Conservation (phyloP, 2,888 invertebrate species). For the Melipona beecheii region DNA sequence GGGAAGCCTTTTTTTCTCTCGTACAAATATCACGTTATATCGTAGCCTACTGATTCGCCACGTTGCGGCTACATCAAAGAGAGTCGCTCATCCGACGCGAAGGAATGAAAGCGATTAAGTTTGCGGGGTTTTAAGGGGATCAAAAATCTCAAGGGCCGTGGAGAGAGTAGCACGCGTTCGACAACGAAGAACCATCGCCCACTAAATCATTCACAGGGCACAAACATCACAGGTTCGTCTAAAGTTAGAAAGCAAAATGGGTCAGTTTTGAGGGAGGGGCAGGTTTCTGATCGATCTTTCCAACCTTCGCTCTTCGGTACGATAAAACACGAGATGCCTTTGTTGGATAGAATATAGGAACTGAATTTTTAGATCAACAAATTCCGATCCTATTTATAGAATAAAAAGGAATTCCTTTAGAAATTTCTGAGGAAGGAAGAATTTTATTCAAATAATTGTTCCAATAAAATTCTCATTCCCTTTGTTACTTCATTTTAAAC, state of each 20-base stretch:
- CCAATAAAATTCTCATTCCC: too few relatives aligned
- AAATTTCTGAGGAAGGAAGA: too few relatives aligned
- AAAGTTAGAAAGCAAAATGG: slow-evolving; percentile 52
- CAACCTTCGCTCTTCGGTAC: background rate
- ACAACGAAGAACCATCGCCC: slow-evolving; percentile 34
- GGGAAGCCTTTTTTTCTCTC: background rate
- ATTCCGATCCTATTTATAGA: background rate
- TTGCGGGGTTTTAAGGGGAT: slow-evolving; percentile 51
- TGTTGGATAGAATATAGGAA: background rate
- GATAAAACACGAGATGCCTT: background rate
- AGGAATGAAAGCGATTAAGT: slow-evolving; percentile 61
- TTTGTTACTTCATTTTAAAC: too few relatives aligned
- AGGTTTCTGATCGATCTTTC: slow-evolving; percentile 38
- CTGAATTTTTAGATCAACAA: background rate
- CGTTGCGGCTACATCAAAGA: slow-evolving; percentile 69
- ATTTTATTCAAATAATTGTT: too few relatives aligned
- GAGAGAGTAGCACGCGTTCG: slow-evolving; percentile 11
- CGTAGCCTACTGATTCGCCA: slow-evolving; percentile 54
- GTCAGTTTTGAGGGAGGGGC: slow-evolving; percentile 42
- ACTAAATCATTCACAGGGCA: slow-evolving; percentile 11
- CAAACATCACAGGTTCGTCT: slow-evolving; percentile 14
- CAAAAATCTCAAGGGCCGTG: slow-evolving; percentile 30
- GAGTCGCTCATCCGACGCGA: slow-evolving; percentile 34
- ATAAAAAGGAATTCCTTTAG: background rate
- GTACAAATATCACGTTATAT: slow-evolving; percentile 1